A percentile compares a stretch with the other conserved stretches of the same genome.
Evolutionary conservation across 2,113 vertebrate species (phyloP).

Genomic region (Corapipo altera): DNA sequence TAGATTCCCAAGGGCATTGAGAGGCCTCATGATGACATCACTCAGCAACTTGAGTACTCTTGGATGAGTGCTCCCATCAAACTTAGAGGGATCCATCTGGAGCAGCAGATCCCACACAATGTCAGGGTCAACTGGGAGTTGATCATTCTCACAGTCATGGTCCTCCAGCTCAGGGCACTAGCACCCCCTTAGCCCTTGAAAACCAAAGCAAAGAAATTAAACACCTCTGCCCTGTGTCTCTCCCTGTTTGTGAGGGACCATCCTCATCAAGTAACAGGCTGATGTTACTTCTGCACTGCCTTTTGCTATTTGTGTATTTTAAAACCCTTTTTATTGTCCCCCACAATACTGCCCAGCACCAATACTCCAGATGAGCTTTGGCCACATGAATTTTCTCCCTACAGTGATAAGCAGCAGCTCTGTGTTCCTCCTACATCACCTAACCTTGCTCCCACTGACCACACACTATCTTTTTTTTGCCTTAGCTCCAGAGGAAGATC

Average conservation of each 20-base stretch:
- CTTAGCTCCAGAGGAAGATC: neutral
- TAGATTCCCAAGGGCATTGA: neutral
- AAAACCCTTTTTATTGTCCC: neutral
- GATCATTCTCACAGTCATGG: neutral
- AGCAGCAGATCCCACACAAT: neutral
- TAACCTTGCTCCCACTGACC: neutral
- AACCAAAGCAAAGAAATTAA: neutral
- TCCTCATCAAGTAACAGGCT: neutral
- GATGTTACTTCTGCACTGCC: neutral
- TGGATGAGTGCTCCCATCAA: neutral
- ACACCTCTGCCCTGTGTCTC: neutral
- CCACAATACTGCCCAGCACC: neutral
- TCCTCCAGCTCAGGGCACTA: neutral
- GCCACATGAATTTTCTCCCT: neutral
- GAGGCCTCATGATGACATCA: neutral
- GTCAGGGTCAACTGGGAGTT: neutral
- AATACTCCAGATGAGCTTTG: neutral
- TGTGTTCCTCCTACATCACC: neutral
- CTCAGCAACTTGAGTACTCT: neutral
- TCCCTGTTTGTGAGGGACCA: neutral
- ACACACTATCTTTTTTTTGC: neutral
- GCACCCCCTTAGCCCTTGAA: neutral
- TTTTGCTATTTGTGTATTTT: neutral
- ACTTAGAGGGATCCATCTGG: neutral
- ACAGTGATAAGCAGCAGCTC: neutral